These are phyloP conservation scores for Nematolebias whitei DNA, from an alignment of 2,113 vertebrate genomes.

Conservation along the genomic window DNA sequence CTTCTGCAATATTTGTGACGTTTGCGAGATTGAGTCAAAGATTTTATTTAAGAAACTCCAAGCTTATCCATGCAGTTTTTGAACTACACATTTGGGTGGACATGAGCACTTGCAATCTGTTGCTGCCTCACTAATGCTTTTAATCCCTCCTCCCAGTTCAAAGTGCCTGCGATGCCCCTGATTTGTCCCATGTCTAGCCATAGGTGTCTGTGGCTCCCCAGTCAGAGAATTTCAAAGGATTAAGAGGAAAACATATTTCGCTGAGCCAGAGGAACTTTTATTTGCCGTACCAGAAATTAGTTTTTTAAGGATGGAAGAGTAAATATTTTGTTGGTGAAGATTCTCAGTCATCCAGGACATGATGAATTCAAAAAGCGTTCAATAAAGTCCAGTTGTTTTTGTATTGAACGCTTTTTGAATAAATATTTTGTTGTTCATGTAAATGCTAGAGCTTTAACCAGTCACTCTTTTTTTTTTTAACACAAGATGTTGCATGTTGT, in stretches of 20 bases:
- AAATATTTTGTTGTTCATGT: constrained; percentile 7
- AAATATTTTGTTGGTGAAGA: constrained; percentile 12
- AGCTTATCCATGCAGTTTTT: too few species aligned
- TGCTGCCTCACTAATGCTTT: constrained; percentile 46
- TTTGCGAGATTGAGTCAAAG: too few species aligned
- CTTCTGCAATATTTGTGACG: too few species aligned
- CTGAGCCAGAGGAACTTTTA: constrained; percentile 60
- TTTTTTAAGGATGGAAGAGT: constrained; percentile 22
- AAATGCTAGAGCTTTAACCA: constrained; percentile 3
- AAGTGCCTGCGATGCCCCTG: constrained; percentile 39
- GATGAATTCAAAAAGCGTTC: too few species aligned
- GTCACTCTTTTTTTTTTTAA: neutral
- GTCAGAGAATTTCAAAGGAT: constrained; percentile 64
- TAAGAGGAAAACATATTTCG: constrained; percentile 69
- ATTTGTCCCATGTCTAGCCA: constrained; percentile 42
- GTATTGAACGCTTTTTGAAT: too few species aligned
- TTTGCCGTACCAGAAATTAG: constrained; percentile 16
- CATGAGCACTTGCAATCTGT: neutral
- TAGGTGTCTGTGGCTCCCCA: constrained; percentile 48
- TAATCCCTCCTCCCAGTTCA: constrained; percentile 62
- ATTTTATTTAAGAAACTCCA: too few species aligned
- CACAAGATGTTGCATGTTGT: neutral
- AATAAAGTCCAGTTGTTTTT: too few species aligned
- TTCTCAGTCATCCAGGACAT: too few species aligned
- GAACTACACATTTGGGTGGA: too few species aligned